phyloP scores from a whole-genome alignment of 2,888 invertebrate species.

The Hydroisotoma schaefferi region DNA sequence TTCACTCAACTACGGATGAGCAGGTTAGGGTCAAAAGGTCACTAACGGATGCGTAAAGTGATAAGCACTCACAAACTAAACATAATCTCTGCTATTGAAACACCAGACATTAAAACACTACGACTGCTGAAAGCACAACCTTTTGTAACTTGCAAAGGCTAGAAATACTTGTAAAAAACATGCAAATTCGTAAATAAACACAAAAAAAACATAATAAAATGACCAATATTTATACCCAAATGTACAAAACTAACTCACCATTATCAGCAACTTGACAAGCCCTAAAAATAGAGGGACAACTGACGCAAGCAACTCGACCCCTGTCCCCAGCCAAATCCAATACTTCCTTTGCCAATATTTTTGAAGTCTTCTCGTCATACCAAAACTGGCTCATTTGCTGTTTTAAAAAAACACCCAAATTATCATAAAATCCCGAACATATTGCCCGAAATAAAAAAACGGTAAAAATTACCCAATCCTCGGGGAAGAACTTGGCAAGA shows the following conservation, averaged over 20 bases:
- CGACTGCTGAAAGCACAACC: no score
- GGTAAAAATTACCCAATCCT: conserved; percentile 71
- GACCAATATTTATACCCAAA: background rate
- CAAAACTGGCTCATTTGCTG: conserved; percentile 98
- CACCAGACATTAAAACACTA: no score
- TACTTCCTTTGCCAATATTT: conserved; percentile 66
- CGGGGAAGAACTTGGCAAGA: conserved; percentile 58
- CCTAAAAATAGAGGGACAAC: conserved; percentile 81
- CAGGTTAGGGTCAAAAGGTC: no score
- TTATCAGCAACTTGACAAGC: conserved; percentile 50
- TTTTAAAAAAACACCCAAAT: conserved; percentile 9
- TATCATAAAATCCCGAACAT: no score
- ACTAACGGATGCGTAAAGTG: no score
- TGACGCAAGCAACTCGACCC: conserved; percentile 74
- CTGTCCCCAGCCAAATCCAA: conserved; percentile 57
- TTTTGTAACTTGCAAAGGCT: no score
- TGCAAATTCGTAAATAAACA: no score
- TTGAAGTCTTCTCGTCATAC: conserved; percentile 81
- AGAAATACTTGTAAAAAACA: no score
- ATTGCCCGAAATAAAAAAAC: no score
- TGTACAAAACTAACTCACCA: conserved; percentile 13
- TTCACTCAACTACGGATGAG: no score
- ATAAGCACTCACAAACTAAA: no score
- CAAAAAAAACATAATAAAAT: background rate
- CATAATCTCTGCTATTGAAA: no score